phyloP scores from a whole-genome alignment of 2,113 vertebrate genomes.

The Rallus limicola region DNA sequence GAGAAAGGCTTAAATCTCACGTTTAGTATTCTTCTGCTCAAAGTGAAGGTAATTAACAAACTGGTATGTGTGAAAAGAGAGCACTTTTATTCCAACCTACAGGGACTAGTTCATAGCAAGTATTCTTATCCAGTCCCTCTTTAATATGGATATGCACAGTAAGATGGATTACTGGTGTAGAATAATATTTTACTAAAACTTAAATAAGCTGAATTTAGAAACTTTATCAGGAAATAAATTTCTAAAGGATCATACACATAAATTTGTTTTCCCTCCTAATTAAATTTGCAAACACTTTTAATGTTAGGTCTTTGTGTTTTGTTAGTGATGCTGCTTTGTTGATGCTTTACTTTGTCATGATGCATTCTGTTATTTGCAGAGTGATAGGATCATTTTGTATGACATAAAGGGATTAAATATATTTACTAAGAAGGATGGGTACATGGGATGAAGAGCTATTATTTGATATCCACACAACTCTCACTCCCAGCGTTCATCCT shows the following conservation, averaged over 20 bases:
- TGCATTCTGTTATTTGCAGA: background rate
- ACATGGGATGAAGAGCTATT: background rate
- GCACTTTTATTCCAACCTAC: background rate
- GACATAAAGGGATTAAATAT: background rate
- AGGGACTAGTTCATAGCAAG: background rate
- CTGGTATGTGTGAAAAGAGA: background rate
- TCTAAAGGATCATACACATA: background rate
- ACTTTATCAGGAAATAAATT: background rate
- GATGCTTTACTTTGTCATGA: background rate
- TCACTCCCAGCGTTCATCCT: rapidly evolving
- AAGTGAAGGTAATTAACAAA: slow-evolving; percentile 25
- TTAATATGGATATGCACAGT: background rate
- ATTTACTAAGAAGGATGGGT: background rate
- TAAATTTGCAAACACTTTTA: background rate
- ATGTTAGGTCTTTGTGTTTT: background rate
- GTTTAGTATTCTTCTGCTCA: background rate
- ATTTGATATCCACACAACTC: background rate
- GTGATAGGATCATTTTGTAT: background rate
- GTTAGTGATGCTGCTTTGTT: background rate
- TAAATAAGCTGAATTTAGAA: slow-evolving; percentile 22
- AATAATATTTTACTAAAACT: background rate
- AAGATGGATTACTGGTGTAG: background rate
- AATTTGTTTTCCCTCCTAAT: background rate
- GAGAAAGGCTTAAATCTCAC: background rate
- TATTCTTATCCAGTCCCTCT: background rate